Conservation (phyloP, 2,888 invertebrate species). For the Hedya salicella region DNA sequence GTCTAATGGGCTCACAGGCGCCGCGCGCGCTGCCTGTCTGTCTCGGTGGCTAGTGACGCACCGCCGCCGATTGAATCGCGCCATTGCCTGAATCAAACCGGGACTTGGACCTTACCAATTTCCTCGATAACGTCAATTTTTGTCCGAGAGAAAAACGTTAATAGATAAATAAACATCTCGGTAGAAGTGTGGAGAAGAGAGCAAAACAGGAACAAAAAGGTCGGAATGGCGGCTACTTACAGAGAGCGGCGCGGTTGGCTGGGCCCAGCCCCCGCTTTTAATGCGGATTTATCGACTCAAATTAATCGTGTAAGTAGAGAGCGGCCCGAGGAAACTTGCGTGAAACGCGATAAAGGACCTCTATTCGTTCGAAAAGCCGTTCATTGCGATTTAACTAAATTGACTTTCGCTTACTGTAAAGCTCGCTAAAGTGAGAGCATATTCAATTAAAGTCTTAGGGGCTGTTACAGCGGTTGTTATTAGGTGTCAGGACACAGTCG, state of each 20-base stretch:
- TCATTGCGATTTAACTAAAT: constrained; percentile 70
- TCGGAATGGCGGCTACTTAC: constrained; percentile 72
- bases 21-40: constrained; percentile 80
- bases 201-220: constrained; percentile 71
- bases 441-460: constrained; percentile 44
- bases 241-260: constrained; percentile 74
- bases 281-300: constrained; percentile 84
- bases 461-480: constrained; percentile 31
- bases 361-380: constrained; percentile 68
- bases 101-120: constrained; percentile 62
- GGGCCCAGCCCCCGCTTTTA: constrained; percentile 77
- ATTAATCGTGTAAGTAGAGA: constrained; percentile 83
- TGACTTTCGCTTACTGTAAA: constrained; percentile 61
- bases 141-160: constrained; percentile 49
- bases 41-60: constrained; percentile 72
- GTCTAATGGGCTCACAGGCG: constrained; percentile 81
- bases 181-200: constrained; percentile 52
- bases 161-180: constrained; percentile 64
- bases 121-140: constrained; percentile 56
- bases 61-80: constrained; percentile 47
- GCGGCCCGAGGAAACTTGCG: constrained; percentile 77
- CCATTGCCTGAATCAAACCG: constrained; percentile 54
- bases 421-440: constrained; percentile 53
- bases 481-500: constrained; percentile 26
- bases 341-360: constrained; percentile 78